These are phyloP conservation scores for Drosophila willistoni DNA, from an alignment of 1,140 invertebrate genomes.

Conservation along the genomic window DNA sequence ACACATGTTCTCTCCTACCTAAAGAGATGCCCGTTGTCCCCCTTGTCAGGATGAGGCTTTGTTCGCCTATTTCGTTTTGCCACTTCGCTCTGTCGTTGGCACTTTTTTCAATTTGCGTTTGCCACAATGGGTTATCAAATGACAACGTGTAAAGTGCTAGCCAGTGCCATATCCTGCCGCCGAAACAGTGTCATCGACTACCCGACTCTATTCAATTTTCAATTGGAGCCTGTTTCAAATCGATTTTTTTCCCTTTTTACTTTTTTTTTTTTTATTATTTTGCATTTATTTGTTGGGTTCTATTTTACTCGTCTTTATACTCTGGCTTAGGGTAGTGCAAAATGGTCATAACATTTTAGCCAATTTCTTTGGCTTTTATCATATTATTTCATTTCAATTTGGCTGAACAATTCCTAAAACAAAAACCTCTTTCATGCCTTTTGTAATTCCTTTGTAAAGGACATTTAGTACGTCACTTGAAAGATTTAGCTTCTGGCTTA, in stretches of 20 bases:
- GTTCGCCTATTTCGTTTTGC: conserved; percentile 43
- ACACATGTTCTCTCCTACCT: not conserved
- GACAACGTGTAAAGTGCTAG: conserved; percentile 71
- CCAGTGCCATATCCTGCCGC: conserved; percentile 57
- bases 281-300: conserved; percentile 50
- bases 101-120: conserved; percentile 78
- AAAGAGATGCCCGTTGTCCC: conserved; percentile 40
- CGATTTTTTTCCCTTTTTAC: conserved; percentile 52
- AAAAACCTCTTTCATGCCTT: no score
- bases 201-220: conserved; percentile 72
- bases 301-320: conserved; percentile 11
- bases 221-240: conserved; percentile 79
- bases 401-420: no score
- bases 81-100: conserved; percentile 50
- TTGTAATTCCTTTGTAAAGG: no score
- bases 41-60: conserved; percentile 24
- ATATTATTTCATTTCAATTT: no score
- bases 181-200: conserved; percentile 30
- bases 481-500: no score
- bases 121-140: conserved; percentile 81
- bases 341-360: no score
- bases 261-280: conserved; percentile 57
- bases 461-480: no score
- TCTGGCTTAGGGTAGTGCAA: not conserved
- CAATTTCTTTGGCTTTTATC: not conserved